These are phyloP conservation scores for Pristionchus arcanus DNA, from an alignment of 2,888 invertebrate species.

Conservation along the genomic window DNA sequence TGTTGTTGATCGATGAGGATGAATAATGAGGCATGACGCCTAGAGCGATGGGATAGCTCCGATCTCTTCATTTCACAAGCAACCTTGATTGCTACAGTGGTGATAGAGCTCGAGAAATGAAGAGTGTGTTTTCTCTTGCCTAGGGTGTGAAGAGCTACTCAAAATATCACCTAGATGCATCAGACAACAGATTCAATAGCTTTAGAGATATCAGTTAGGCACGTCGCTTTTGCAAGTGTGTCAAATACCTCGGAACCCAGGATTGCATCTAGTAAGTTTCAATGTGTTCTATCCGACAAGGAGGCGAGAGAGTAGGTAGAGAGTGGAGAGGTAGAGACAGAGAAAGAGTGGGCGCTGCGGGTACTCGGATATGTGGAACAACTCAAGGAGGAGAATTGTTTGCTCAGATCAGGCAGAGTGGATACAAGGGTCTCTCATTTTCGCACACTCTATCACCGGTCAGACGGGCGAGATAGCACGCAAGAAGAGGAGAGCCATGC, in stretches of 20 bases:
- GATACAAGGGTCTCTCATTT: no score
- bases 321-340: neutral
- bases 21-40: neutral
- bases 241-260: neutral
- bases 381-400: neutral
- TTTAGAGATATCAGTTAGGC: neutral
- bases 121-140: no score
- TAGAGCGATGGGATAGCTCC: no score
- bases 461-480: no score
- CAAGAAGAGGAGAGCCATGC: no score
- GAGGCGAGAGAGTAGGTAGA: neutral
- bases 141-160: neutral
- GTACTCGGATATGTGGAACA: conserved; percentile 19
- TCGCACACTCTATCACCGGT: no score
- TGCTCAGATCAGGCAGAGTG: conserved; percentile 3
- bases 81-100: no score
- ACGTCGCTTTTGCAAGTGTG: neutral
- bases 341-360: neutral
- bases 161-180: neutral
- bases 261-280: neutral
- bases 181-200: neutral
- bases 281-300: neutral
- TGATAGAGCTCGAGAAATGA: no score
- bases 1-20: conserved; percentile 3
- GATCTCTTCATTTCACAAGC: no score